Conservation (phyloP, 2,797 vertebrate genomes). For the Gila robusta region DNA sequence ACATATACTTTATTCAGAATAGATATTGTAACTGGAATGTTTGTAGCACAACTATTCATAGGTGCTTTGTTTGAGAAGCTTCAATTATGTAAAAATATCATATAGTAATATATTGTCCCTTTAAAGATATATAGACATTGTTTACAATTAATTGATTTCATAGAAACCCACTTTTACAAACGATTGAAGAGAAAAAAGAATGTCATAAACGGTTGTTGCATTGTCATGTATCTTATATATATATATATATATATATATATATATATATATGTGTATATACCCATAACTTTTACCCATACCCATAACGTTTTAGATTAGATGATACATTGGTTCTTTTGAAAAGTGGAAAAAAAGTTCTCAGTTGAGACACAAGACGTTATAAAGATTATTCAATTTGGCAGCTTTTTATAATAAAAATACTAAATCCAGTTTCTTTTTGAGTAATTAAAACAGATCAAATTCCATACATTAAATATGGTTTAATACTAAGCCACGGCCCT, state of each 20-base stretch:
- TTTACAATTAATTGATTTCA: slow-evolving; percentile 43
- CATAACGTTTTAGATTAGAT: not conserved
- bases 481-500: slow-evolving; percentile 53
- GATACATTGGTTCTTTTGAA: not conserved
- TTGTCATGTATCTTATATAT: not conserved
- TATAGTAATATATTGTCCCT: slow-evolving; percentile 24
- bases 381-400: slow-evolving; percentile 50
- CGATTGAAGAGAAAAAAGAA: slow-evolving; percentile 1
- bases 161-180: slow-evolving; percentile 41
- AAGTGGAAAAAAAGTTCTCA: not conserved
- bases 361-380: slow-evolving; percentile 35
- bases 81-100: slow-evolving; percentile 30
- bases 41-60: slow-evolving; percentile 12
- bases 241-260: not conserved
- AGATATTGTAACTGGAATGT: slow-evolving; percentile 16
- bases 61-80: slow-evolving; percentile 6
- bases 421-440: slow-evolving; percentile 45
- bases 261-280: not conserved
- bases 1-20: not conserved
- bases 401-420: slow-evolving; percentile 48
- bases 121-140: slow-evolving; percentile 34
- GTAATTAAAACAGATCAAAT: slow-evolving; percentile 37
- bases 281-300: not conserved
- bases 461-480: slow-evolving; percentile 54
- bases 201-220: slow-evolving; percentile 4